Conservation (phyloP, 23 tunicate species). For the Trididemnum nubilum region DNA sequence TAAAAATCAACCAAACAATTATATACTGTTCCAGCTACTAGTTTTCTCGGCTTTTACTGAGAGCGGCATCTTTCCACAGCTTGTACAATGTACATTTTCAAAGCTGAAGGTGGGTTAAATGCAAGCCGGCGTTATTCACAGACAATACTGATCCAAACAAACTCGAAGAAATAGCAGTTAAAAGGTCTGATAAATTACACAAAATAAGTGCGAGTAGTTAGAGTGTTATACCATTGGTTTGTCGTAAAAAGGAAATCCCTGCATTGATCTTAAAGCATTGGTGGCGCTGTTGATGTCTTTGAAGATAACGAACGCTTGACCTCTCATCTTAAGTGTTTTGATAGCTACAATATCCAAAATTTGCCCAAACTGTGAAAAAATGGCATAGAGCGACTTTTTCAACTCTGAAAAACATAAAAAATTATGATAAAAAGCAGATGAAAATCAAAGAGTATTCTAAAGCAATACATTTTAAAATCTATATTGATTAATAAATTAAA, state of each 20-base stretch:
- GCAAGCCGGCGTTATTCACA: too few species aligned
- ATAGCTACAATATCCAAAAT: slow-evolving; percentile 94
- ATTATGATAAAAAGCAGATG: background rate
- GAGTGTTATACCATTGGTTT: slow-evolving; percentile 99
- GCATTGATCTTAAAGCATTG: slow-evolving; percentile 89
- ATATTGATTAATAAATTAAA: too few species aligned
- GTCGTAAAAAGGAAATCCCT: slow-evolving; percentile 98
- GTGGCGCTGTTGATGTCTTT: slow-evolving; percentile 97
- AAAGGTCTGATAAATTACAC: too few species aligned
- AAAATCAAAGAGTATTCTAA: background rate
- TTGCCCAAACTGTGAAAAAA: slow-evolving; percentile 95
- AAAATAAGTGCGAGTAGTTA: too few species aligned
- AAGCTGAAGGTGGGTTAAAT: too few species aligned
- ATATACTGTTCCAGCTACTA: too few species aligned
- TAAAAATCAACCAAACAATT: too few species aligned
- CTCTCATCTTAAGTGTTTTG: slow-evolving; percentile 93
- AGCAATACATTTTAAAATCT: background rate
- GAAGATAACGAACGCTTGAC: slow-evolving; percentile 97
- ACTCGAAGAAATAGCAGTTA: too few species aligned
- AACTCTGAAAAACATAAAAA: slow-evolving; percentile 51
- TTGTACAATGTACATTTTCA: too few species aligned
- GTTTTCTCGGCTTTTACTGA: too few species aligned
- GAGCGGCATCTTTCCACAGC: too few species aligned
- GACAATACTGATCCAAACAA: too few species aligned
- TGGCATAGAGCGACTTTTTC: slow-evolving; percentile 94